Conservation (phyloP, 2,888 invertebrate genomes). For the Amphiduros pacificus region DNA sequence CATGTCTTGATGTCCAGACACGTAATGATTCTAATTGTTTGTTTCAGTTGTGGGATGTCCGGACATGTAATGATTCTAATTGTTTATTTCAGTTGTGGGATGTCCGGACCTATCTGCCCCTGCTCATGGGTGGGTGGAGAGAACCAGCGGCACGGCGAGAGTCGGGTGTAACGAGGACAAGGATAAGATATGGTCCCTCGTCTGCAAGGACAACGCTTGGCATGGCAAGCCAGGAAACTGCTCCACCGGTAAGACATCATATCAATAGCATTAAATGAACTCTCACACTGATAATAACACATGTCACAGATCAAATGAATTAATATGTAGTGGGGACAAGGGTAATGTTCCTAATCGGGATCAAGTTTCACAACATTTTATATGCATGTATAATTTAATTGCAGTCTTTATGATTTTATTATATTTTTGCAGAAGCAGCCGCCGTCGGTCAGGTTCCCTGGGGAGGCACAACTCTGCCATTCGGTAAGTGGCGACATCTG, state of each 20-base stretch:
- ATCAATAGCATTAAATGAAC: too few species aligned
- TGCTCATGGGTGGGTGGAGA: neutral
- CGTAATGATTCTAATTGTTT: too few species aligned
- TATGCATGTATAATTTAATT: too few species aligned
- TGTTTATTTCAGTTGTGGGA: neutral
- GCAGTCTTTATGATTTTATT: neutral
- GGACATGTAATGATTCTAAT: too few species aligned
- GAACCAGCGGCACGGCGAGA: neutral
- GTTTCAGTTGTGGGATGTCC: neutral
- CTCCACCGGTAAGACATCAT: constrained; percentile 1
- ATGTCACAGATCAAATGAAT: too few species aligned
- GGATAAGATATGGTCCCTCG: constrained; percentile 1
- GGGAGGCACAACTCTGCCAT: constrained; percentile 17
- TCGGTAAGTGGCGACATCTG: constrained; percentile 17
- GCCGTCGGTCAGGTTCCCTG: constrained; percentile 15
- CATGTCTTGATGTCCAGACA: too few species aligned
- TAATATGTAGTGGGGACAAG: too few species aligned
- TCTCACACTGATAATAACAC: too few species aligned
- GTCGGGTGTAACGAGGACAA: neutral
- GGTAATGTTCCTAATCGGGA: too few species aligned
- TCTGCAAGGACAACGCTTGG: constrained; percentile 10
- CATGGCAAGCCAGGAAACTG: constrained; percentile 5
- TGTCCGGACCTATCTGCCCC: neutral
- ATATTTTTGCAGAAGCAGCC: constrained; percentile 1
- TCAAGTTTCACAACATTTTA: neutral